Evolutionary conservation across 2,113 vertebrate genomes (phyloP), one percentile per base, ranked within the genome.

Genomic region (Desmodus rotundus): DNA sequence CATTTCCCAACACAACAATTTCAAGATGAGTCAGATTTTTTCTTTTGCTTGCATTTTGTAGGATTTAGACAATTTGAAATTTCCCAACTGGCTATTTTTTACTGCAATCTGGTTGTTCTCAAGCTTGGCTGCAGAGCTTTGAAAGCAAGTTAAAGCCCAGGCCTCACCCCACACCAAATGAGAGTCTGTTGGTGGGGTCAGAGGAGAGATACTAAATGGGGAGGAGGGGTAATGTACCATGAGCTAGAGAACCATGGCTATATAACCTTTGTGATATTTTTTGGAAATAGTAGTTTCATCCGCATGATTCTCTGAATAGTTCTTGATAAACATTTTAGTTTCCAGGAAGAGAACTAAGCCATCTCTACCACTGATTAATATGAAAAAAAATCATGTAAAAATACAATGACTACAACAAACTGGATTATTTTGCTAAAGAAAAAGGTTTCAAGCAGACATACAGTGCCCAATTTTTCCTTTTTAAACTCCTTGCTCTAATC

Each of bases 81-180:
- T 94, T 94, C 77, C 93, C 91, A 96, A 85, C 26, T 87, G 94
- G 73, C 52, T 94, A 95, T 41, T 86, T 94, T 88, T 90, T 73
- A 77, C 45, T 88, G 41, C 82, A 96, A 50, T 96, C 73, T 97
- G 89, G 72, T 85, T 78, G 45, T 91, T 94, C 89, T 96, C 83
- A 56, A 13, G 73, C 38, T 86, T 89, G 83, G 36, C 52, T 74
- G 24, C 31, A 17, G 56, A 92, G 38, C 11, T 63, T 47, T 87
- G 54, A 89, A 89, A 94, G 68, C 50, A 89, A 73, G 80, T 65
- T 82, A 20, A 89, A 96, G 82, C 41, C 4, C 17, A 87, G 22
- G 36, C 5, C 4, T 96, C 85, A 81, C 16, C 41, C 54, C 38
- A 54, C 16, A 93, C 13, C 56, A 47, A 92, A 63, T 81, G 50